Evolutionary conservation across 1,140 invertebrate genomes (phyloP).

Genomic region (Formica exsecta): DNA sequence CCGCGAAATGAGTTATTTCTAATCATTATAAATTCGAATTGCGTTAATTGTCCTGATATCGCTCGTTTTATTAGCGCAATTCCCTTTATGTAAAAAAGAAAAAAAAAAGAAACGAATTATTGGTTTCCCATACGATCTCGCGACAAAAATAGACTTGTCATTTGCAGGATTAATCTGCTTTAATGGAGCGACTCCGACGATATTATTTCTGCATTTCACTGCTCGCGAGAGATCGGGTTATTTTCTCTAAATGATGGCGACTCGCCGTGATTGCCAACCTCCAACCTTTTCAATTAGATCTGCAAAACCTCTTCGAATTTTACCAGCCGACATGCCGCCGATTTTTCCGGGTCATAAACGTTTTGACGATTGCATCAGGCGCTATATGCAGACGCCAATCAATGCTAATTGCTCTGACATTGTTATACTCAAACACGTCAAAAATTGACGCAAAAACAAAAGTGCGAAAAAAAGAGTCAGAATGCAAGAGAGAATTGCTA

Average conservation of each 20-base stretch:
- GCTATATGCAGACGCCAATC: constrained; percentile 37
- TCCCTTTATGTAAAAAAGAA: neutral
- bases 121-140: neutral
- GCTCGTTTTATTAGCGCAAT: neutral
- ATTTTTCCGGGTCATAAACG: constrained; percentile 30
- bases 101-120: constrained; percentile 23
- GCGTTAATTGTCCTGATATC: neutral
- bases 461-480: neutral
- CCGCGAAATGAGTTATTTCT: neutral
- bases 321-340: neutral
- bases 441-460: neutral
- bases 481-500: neutral
- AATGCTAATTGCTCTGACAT: constrained; percentile 40
- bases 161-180: constrained; percentile 34
- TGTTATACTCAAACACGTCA: constrained; percentile 7
- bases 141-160: constrained; percentile 18
- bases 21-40: neutral
- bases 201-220: constrained; percentile 41
- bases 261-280: constrained; percentile 32
- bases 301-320: constrained; percentile 42
- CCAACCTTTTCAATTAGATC: constrained; percentile 36
- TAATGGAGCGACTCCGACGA: constrained; percentile 23
- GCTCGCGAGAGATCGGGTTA: neutral
- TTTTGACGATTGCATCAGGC: constrained; percentile 33
- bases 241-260: constrained; percentile 39